Base-by-base conservation (phyloP, 1,140 invertebrate species). In the Lamellibrachia luymesi region DNA sequence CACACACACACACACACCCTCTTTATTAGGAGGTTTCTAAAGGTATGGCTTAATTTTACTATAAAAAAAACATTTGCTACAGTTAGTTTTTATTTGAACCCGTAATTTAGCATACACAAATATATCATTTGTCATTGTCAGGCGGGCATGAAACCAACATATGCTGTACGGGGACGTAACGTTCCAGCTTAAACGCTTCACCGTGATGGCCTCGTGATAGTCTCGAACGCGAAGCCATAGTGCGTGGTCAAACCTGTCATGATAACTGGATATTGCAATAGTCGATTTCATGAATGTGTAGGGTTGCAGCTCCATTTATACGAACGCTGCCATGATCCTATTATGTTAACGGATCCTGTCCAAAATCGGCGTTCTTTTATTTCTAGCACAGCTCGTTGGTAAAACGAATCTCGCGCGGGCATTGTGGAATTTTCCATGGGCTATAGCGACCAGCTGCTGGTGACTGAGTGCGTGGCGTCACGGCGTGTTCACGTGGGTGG, bases 201-300 rank as follows among this genome's bases (percentile, higher is more conserved):
- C 38, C 38, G 38, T 0, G 38, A 38, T 38, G 38, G 1, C 38
- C 13, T 17, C 7, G 64, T 80, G 7, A 80, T 80, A 17, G 13
- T 80, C 64, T 22, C 17, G 64, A 80, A 17, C 7, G 64, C 64
- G 64, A 80, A 80, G 64, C 64, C 64, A 80, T 56, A 56, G 52
- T 56, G 6, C 25, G 25, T 10, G 25, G 17, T 80, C 6, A 80
- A 80, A 13, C 64, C 64, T 80, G 64, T 80, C 64, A 80, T 2
- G 64, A 80, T 80, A 80, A 80, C 64, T 80, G 64, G 64, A 80
- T 80, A 80, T 80, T 80, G 64, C 64, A 80, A 80, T 80, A 80
- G 64, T 80, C 64, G 64, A 80, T 22, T 10, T 80, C 64, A 80
- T 80, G 64, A 8, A 80, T 80, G 0, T 80, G 64, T 80, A 80